These are phyloP conservation scores for Seriola aureovittata DNA, from an alignment of 2,113 vertebrate species.

Conservation along the genomic window DNA sequence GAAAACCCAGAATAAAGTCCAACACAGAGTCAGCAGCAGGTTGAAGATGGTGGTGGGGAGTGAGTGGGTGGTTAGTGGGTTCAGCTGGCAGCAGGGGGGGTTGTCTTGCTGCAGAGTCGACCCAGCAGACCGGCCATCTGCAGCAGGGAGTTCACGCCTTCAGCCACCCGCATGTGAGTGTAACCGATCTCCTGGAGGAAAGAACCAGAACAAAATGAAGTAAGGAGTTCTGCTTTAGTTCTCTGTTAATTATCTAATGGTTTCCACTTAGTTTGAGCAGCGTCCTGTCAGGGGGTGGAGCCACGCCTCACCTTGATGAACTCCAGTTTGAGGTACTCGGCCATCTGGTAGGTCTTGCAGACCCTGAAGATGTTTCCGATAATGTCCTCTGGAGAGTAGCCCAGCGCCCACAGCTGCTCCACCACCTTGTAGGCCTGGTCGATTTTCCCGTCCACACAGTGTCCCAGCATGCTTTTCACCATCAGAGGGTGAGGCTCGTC, in stretches of 20 bases:
- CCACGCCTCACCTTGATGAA: constrained; percentile 91
- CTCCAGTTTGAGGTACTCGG: constrained; percentile 97
- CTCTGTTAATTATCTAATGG: background rate
- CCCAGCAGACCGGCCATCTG: constrained; percentile 96
- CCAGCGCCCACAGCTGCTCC: constrained; percentile 95
- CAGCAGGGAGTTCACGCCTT: constrained; percentile 95
- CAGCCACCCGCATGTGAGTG: constrained; percentile 93
- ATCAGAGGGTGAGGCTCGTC: constrained; percentile 97
- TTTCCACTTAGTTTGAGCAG: background rate
- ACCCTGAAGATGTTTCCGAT: constrained; percentile 98
- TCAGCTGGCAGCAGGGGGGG: constrained; percentile 87
- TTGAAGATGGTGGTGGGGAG: background rate
- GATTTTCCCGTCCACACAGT: constrained; percentile 90
- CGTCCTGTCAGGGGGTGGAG: background rate
- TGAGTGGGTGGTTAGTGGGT: fast-evolving
- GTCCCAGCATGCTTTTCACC: constrained; percentile 96
- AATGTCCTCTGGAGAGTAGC: constrained; percentile 96
- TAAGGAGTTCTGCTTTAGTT: background rate
- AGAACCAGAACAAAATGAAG: background rate
- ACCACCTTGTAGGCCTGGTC: constrained; percentile 96
- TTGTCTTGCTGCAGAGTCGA: constrained; percentile 92
- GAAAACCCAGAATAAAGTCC: background rate
- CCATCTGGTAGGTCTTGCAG: constrained; percentile 96
- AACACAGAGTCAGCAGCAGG: background rate
- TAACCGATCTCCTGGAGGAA: constrained; percentile 93